These are phyloP conservation scores for Ecdyonurus torrentis DNA, from an alignment of 2,888 invertebrate species.

Conservation along the genomic window DNA sequence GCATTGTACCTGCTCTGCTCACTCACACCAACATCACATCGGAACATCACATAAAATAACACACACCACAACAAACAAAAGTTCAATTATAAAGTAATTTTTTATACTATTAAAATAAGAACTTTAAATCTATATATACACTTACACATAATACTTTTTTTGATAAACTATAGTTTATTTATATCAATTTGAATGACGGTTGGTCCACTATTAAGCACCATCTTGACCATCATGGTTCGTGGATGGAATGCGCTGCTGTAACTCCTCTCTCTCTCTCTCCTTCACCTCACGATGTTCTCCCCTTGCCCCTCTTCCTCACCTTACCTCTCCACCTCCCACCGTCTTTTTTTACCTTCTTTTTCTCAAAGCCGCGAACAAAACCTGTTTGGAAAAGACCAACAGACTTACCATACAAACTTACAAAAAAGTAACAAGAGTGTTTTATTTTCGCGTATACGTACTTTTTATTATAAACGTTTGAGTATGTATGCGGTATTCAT, in stretches of 20 bases:
- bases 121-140: too few species aligned
- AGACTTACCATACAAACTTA: not conserved
- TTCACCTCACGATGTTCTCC: not conserved
- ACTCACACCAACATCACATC: not conserved
- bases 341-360: not conserved
- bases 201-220: not conserved
- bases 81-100: too few species aligned
- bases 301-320: not conserved
- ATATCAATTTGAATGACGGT: not conserved
- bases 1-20: not conserved
- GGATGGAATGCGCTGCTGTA: not conserved
- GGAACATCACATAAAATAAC: not conserved
- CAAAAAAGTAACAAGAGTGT: not conserved
- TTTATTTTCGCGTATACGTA: too few species aligned
- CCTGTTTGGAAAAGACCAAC: not conserved
- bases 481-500: too few species aligned
- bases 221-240: not conserved
- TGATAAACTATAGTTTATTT: not conserved
- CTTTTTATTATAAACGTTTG: too few species aligned
- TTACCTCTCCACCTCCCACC: not conserved
- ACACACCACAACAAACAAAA: not conserved
- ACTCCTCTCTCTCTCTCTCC: not conserved
- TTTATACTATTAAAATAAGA: too few species aligned
- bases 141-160: not conserved
- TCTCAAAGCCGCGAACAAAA: not conserved